phyloP scores from a whole-genome alignment of 2,797 vertebrate genomes.

The Protosalanx chinensis region DNA sequence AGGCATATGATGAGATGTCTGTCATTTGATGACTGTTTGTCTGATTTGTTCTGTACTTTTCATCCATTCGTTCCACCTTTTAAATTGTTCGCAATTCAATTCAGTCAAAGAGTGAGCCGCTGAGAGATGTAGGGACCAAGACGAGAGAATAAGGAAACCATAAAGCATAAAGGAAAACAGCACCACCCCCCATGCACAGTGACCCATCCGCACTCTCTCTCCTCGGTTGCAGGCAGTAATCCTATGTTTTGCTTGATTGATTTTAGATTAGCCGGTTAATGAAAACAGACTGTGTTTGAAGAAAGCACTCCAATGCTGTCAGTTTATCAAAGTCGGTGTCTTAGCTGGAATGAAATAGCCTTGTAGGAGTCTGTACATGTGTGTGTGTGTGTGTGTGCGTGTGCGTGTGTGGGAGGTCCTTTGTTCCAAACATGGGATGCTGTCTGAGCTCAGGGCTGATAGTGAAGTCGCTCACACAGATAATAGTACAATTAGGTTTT shows the following conservation, averaged over 20 bases:
- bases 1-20: no score
- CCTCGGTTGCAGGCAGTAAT: conserved; percentile 54
- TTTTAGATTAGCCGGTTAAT: conserved; percentile 80
- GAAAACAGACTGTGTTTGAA: conserved; percentile 76
- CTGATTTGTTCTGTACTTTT: no score
- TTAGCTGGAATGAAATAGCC: conserved; percentile 55
- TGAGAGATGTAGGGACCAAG: no score
- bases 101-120: no score
- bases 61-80: no score
- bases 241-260: conserved; percentile 72
- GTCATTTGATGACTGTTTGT: no score
- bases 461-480: conserved; percentile 36
- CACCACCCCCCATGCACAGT: conserved; percentile 11
- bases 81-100: no score
- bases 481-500: conserved; percentile 52
- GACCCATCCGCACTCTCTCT: neutral
- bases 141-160: neutral
- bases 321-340: conserved; percentile 64
- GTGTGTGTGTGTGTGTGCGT: neutral
- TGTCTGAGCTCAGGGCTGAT: conserved; percentile 45
- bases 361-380: conserved; percentile 10
- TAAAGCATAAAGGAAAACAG: conserved; percentile 33
- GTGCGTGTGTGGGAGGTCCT: neutral
- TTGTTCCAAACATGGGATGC: conserved; percentile 7
- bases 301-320: conserved; percentile 60